Evolutionary conservation across 2,888 invertebrate species (phyloP), one percentile per base, ranked within the genome.

Genomic region (Lithophane socia): DNA sequence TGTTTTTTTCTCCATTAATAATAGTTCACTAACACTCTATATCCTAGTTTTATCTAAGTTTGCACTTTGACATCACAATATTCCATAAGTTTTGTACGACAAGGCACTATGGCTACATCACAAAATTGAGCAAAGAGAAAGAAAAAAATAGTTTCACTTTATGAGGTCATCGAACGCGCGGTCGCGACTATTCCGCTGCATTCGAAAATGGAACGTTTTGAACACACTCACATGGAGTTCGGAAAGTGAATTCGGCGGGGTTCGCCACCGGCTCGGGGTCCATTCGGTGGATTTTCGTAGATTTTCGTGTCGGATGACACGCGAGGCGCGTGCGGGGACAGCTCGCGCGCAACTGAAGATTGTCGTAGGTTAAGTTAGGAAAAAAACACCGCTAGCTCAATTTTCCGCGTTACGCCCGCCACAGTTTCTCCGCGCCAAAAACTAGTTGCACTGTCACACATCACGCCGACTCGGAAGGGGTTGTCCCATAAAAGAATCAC

Each of bases 321-420:
- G 92, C 93, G 94, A 92, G 91, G 93, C 95, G 95, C 94, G 93
- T 94, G 93, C 95, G 93, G 85, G 90, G 91, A 91, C 94, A 91
- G 95, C 95, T 94, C 95, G 96, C 95, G 96, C 96, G 95, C 96
- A 95, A 96, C 96, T 96, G 95, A 95, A 93, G 93, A 94, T 95
- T 95, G 94, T 94, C 95, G 93, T 96, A 95, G 95, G 95, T 96
- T 95, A 95, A 95, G 94, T 96, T 95, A 94, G 92, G 92, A 93
- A 95, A 94, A 94, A 94, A 94, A 94, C 92, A 92, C 94, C 94
- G 95, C 94, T 94, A 95, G 93, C 91, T 94, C 93, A 95, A 95
- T 96, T 95, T 96, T 95, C 95, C 95, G 94, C 93, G 89, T 91
- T 91, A 90, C 90, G 89, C 92, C 91, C 87, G 91, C 92, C 89